Evolutionary conservation across 2,888 invertebrate species (phyloP), one percentile per base, ranked within the genome.

Genomic region (Epiperipatus broadwayi): DNA sequence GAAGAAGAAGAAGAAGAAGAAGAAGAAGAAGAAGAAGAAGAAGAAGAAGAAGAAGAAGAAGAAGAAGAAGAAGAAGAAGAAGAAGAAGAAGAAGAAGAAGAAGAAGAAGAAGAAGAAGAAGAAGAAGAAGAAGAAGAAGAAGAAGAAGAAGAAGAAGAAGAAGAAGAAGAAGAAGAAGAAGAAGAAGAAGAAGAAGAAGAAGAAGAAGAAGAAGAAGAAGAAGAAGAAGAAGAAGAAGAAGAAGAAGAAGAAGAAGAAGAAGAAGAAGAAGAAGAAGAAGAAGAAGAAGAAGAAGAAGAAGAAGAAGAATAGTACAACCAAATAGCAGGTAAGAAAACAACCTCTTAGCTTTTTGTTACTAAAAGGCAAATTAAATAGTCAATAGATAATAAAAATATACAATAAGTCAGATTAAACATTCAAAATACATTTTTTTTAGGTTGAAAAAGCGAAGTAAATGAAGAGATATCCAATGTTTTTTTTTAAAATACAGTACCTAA

Each of bases 201-300:
- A 25, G 25, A 25, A 25, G 25, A 10, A 25, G 25, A 25, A 25
- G 25, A 10, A 25, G 25, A 25, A 25, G 25, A 10, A 25, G 25
- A 25, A 25, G 25, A 10, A 25, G 25, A 25, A 25, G 25, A 10
- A 25, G 25, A 25, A 25, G 25, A 10, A 25, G 25, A 25, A 25
- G 25, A 10, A 25, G 25, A 25, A 25, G 25, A 10, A 25, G 25
- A 25, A 25, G 25, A 10, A 25, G 25, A 25, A 25, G 25, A 25
- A 25, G 25, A 25, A 25, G 25, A 25, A 25, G 25, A 25, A 25
- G 25, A 25, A 25, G 25, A 25, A 25, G 25, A 25, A 25, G 25
- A 25, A 25, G 25, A 25, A 25, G 25, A 25, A 25, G 25, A 25
- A 25, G 25, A 25, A 25, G 25, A 25, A 25, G 25, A 25, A 25